Percentiles rank a stretch among this genome's conserved stretches.
Conservation (phyloP, 2,888 invertebrate species). For the Schizotus pectinicornis region DNA sequence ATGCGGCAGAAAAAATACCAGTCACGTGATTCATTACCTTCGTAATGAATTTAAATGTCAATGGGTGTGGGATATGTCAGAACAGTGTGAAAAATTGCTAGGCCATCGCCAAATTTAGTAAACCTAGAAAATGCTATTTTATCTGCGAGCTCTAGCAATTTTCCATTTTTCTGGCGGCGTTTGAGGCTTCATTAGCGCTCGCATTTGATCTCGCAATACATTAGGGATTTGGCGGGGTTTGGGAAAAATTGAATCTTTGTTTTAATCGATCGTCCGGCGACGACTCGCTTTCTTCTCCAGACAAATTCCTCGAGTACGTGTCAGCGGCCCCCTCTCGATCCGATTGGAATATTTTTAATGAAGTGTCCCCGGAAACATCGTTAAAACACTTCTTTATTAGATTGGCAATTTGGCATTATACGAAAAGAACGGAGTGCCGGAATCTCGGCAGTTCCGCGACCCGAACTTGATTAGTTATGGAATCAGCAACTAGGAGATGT, state of each 20-base stretch:
- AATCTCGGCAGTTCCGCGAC: constrained; percentile 45
- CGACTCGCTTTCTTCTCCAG: neutral
- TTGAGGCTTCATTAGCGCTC: too few relatives aligned
- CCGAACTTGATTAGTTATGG: constrained; percentile 52
- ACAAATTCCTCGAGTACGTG: constrained; percentile 13
- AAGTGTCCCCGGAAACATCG: constrained; percentile 50
- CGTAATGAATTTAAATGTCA: constrained; percentile 28
- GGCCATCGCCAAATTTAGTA: too few relatives aligned
- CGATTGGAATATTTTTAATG: constrained; percentile 47
- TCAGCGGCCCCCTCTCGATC: constrained; percentile 18
- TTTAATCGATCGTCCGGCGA: neutral
- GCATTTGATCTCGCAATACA: too few relatives aligned
- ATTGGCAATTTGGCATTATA: constrained; percentile 54
- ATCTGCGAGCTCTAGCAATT: too few relatives aligned
- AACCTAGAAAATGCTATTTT: too few relatives aligned
- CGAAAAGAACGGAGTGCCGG: constrained; percentile 37
- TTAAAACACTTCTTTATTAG: constrained; percentile 53
- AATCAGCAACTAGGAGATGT: constrained; percentile 46
- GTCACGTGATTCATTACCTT: constrained; percentile 25
- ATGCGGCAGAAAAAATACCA: constrained; percentile 19
- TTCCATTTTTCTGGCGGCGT: too few relatives aligned
- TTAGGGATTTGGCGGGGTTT: constrained; percentile 1
- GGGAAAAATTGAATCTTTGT: constrained; percentile 7
- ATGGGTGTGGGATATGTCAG: neutral
- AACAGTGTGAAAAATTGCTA: too few relatives aligned